These are phyloP conservation scores for Cloeon dipterum DNA, from an alignment of 2,888 invertebrate genomes.

Conservation along the genomic window DNA sequence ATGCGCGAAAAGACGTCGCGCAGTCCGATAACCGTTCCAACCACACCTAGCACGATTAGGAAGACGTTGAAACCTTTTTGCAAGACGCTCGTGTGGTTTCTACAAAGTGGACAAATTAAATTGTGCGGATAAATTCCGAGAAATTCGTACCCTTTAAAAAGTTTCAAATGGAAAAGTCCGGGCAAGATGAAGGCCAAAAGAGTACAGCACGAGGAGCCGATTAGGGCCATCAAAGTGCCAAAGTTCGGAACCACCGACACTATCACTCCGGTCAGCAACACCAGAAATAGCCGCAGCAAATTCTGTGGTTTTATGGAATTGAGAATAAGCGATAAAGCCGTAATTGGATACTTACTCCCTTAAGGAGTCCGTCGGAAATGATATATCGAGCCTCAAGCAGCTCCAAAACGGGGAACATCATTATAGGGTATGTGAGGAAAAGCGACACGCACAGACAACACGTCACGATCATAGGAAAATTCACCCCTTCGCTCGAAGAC, in stretches of 20 bases:
- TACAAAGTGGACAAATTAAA: neutral
- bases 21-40: conserved; percentile 9
- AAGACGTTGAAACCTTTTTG: conserved; percentile 9
- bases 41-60: conserved; percentile 9
- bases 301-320: conserved; percentile 12
- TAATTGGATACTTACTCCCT: conserved; percentile 6
- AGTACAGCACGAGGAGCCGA: conserved; percentile 21
- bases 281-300: conserved; percentile 15
- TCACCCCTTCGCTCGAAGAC: conserved; percentile 13
- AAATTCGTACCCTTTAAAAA: conserved; percentile 15
- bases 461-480: conserved; percentile 20
- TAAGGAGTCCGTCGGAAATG: neutral
- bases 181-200: conserved; percentile 20
- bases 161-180: conserved; percentile 17
- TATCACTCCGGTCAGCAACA: conserved; percentile 17
- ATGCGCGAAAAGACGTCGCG: conserved; percentile 9
- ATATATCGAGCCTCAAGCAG: conserved; percentile 8
- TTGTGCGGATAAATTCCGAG: neutral
- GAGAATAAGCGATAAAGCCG: too few relatives aligned
- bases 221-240: conserved; percentile 20
- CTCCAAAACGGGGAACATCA: conserved; percentile 11
- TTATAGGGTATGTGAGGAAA: conserved; percentile 22
- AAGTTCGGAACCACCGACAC: conserved; percentile 19
- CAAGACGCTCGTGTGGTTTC: conserved; percentile 7
- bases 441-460: conserved; percentile 19